These are phyloP conservation scores for Perognathus longimembris DNA, from an alignment of 2,113 vertebrate genomes.

Conservation along the genomic window DNA sequence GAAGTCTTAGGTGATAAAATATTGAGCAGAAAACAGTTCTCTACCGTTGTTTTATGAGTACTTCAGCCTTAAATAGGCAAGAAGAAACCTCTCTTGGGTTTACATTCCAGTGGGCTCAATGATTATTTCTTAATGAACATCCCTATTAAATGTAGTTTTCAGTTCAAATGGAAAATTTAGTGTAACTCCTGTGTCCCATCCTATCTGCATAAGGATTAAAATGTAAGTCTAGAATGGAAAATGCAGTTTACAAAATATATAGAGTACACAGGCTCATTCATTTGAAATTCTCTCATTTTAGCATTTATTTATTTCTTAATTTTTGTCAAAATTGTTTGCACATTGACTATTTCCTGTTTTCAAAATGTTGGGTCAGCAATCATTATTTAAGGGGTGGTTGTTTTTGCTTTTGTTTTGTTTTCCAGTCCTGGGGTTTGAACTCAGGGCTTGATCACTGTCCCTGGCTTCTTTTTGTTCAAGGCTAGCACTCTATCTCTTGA, in stretches of 20 bases:
- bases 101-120: not conserved
- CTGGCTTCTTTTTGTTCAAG: no score
- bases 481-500: no score
- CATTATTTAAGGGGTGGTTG: no score
- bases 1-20: not conserved
- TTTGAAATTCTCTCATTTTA: not conserved
- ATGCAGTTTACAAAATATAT: not conserved
- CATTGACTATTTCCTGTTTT: not conserved
- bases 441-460: no score
- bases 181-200: not conserved
- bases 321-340: not conserved
- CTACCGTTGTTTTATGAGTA: not conserved
- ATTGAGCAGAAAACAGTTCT: not conserved
- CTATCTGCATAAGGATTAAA: not conserved
- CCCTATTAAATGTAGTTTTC: not conserved
- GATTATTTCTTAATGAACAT: not conserved
- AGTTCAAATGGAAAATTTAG: not conserved
- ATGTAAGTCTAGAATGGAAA: not conserved
- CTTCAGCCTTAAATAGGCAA: not conserved
- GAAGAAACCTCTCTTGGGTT: not conserved
- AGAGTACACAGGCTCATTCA: not conserved
- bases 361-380: not conserved
- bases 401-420: no score
- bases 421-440: no score
- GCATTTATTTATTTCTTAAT: not conserved